Base-by-base conservation (phyloP, 2,888 invertebrate species). In the Apamea monoglypha region DNA sequence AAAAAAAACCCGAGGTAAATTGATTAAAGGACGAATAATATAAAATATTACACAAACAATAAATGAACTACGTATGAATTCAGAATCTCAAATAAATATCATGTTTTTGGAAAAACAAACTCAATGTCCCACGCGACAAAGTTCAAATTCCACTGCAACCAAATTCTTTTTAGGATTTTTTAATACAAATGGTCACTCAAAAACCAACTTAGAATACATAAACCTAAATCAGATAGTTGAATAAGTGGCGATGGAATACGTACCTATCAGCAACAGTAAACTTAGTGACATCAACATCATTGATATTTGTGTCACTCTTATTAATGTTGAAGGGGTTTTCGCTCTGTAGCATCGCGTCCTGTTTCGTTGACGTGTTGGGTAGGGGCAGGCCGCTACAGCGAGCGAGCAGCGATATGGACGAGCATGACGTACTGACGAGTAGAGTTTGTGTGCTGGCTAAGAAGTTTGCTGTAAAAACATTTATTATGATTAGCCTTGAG, bases 371-470 rank as follows among this genome's bases (percentile, higher is more conserved):
- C 21, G 93, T 94, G 89, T 94, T 95, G 68, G 96, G 97, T 67
- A 98, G 95, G 0, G 98, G 98, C 63, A 99, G 95, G 21, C 98
- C 95, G 66, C 97, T 97, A 82, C 97, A 97, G 84, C 98, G 97
- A 6, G 98, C 98, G 66, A 99, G 97, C 82, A 98, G 97, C 0
- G 98, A 98, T 47, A 98, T 95, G 73, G 98, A 98, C 76, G 97
- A 97, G 82, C 98, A 98, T 0, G 98, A 98, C 0, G 98, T 98
- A 76, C 97, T 97, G 36, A 98, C 97, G 56, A 98, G 94, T 36
- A 98, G 90, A 0, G 97, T 95, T 91, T 98, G 98, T 59, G 97
- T 95, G 89, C 97, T 97, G 50, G 97, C 97, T 36, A 98, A 96
- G 94, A 97, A 98, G 90, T 97, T 97, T 21, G 97, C 98, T 98